These are phyloP conservation scores for Sciaenops ocellatus DNA, from an alignment of 2,797 vertebrate species.

Conservation along the genomic window DNA sequence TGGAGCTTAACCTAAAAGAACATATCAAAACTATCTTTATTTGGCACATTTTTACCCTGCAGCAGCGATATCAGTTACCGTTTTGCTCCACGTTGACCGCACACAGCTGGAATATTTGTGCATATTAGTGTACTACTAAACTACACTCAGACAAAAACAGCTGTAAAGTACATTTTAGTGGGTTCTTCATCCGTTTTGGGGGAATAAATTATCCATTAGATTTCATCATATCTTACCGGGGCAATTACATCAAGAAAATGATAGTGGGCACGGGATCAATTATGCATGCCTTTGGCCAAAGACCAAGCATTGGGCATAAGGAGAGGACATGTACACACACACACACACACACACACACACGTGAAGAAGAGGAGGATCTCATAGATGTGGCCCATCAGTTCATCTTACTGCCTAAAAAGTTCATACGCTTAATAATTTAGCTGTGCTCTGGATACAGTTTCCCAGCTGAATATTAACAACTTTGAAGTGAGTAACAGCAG, in stretches of 20 bases:
- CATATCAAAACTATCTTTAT: neutral
- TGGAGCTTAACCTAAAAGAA: neutral
- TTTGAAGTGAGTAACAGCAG: conserved; percentile 94
- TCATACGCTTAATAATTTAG: conserved; percentile 99
- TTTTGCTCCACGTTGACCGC: conserved; percentile 28
- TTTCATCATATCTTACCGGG: conserved; percentile 99
- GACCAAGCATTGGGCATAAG: conserved; percentile 95
- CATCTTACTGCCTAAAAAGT: conserved; percentile 99
- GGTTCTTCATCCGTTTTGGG: conserved; percentile 90
- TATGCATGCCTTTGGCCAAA: conserved; percentile 98
- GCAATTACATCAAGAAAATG: conserved; percentile 99
- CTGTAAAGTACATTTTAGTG: conserved; percentile 77
- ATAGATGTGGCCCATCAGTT: conserved; percentile 99
- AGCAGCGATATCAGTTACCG: neutral
- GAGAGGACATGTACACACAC: conserved; percentile 84
- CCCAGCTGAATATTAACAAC: conserved; percentile 99
- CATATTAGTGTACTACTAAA: conserved; percentile 17
- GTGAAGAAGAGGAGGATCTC: conserved; percentile 89
- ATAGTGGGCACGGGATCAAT: conserved; percentile 97
- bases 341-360: conserved; percentile 61
- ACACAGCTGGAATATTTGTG: conserved; percentile 19
- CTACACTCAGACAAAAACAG: conserved; percentile 28
- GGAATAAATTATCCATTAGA: conserved; percentile 97
- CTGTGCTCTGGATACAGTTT: conserved; percentile 99
- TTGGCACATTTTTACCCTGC: neutral